A percentile compares a stretch with the other conserved stretches of the same genome.
Evolutionary conservation across 2,888 invertebrate species (phyloP).

Genomic region (Tenthredo mesomela): DNA sequence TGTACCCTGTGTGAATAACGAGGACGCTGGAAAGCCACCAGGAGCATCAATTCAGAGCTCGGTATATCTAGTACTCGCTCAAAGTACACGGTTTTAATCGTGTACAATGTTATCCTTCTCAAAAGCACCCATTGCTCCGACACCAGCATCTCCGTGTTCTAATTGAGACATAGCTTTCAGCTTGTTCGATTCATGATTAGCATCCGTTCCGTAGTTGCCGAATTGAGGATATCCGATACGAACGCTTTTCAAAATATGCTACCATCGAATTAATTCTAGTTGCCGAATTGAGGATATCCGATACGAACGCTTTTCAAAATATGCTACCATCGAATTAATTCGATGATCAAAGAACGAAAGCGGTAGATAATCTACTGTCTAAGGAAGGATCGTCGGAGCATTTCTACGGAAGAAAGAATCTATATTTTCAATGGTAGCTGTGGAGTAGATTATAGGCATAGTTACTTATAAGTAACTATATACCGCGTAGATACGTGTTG

Average conservation of each 20-base stretch:
- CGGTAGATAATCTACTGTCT: background rate
- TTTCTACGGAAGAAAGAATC: background rate
- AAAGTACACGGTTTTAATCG: conserved; percentile 5
- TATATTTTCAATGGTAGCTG: conserved; percentile 11
- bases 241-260: no score
- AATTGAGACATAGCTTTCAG: background rate
- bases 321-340: background rate
- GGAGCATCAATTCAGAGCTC: conserved; percentile 23
- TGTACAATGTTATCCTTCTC: conserved; percentile 17
- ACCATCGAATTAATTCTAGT: no score
- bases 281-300: background rate
- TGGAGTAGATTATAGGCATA: conserved; percentile 26
- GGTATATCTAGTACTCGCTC: background rate
- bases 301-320: background rate
- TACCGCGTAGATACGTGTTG: conserved; percentile 41
- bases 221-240: background rate
- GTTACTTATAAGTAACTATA: conserved; percentile 11
- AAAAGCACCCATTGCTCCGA: conserved; percentile 1
- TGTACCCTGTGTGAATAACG: background rate
- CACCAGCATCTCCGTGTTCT: background rate
- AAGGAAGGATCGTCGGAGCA: background rate
- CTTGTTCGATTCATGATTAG: conserved; percentile 9
- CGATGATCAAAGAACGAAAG: background rate
- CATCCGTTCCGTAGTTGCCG: background rate
- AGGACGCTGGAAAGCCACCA: background rate